These are phyloP conservation scores for Mantis religiosa DNA, from an alignment of 2,888 invertebrate genomes.

Conservation along the genomic window DNA sequence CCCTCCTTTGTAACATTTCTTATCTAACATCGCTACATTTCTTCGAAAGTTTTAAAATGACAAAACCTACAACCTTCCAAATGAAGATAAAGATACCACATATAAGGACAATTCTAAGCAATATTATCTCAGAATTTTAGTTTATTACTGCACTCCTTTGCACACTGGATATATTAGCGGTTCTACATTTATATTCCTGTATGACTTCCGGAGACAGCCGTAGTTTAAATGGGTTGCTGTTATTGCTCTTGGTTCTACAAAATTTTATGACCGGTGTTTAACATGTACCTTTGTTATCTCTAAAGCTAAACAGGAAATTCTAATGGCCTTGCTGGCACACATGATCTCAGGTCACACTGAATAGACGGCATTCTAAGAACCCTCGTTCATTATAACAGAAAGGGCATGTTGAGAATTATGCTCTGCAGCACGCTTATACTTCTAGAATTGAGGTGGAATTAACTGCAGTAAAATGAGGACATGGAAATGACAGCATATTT, in stretches of 20 bases:
- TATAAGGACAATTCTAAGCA: too few species aligned
- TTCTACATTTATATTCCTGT: neutral
- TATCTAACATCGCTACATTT: too few species aligned
- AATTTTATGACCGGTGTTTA: neutral
- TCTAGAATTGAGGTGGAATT: neutral
- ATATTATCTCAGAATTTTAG: neutral
- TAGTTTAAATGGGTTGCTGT: neutral
- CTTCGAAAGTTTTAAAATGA: too few species aligned
- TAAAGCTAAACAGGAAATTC: neutral
- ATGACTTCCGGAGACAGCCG: neutral
- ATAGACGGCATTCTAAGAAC: neutral
- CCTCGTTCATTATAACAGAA: neutral
- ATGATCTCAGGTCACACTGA: neutral
- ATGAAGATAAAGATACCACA: too few species aligned
- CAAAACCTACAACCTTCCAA: too few species aligned
- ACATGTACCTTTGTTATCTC: neutral
- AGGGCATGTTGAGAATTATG: neutral
- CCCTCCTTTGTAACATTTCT: too few species aligned
- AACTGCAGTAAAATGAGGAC: neutral
- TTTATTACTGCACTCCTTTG: neutral
- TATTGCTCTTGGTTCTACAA: neutral
- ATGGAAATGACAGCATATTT: neutral
- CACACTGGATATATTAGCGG: neutral
- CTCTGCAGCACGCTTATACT: neutral
- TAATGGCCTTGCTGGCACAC: neutral